Conservation (phyloP, 2,113 vertebrate genomes). For the Bothrops jararaca region DNA sequence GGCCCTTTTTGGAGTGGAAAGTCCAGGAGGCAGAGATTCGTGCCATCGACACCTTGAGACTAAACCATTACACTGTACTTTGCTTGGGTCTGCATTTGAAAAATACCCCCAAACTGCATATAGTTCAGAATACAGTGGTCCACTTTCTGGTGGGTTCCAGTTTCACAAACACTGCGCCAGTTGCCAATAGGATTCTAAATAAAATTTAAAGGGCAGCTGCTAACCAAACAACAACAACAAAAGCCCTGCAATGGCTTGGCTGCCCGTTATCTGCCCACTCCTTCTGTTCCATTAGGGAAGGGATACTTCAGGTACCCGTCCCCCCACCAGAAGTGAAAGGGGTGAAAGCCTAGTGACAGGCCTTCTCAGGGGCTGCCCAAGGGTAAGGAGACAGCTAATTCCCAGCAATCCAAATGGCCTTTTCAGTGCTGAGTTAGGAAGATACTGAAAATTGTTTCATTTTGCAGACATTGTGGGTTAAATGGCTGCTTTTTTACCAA, state of each 20-base stretch:
- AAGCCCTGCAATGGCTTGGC: not conserved
- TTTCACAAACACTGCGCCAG: not conserved
- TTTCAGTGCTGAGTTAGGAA: not conserved
- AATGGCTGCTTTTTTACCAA: not conserved
- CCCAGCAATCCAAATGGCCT: not conserved
- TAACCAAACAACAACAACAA: not conserved
- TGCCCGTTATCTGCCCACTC: not conserved
- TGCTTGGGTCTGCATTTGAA: not conserved
- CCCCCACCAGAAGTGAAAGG: not conserved
- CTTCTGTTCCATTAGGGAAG: not conserved
- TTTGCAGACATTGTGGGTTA: not conserved
- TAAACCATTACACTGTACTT: not conserved
- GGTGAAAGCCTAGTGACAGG: not conserved
- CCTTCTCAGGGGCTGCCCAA: not conserved
- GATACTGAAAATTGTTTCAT: not conserved
- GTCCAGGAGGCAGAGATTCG: not conserved
- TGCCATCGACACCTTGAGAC: not conserved
- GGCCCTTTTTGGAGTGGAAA: not conserved
- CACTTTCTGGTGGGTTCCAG: not conserved
- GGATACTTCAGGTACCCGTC: not conserved
- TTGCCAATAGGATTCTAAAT: not conserved
- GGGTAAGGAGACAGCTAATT: not conserved
- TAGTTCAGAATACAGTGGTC: not conserved
- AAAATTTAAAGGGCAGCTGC: not conserved
- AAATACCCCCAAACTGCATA: not conserved